Evolutionary conservation across 1,140 invertebrate species (phyloP).

Genomic region (Bemisia tabaci): DNA sequence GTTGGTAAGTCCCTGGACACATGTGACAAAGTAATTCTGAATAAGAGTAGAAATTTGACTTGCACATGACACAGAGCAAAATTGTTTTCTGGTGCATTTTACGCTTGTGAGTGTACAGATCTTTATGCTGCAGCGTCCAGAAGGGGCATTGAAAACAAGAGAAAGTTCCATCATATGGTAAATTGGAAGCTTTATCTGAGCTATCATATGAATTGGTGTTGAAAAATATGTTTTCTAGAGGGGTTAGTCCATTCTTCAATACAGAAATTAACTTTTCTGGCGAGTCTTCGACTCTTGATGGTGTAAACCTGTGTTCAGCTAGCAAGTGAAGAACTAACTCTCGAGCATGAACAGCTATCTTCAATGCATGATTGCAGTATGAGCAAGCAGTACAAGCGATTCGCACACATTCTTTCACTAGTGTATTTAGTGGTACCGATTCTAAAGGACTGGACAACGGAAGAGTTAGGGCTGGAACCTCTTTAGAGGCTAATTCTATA

Average conservation of each 20-base stretch:
- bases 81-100: slow-evolving; percentile 70
- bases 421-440: slow-evolving; percentile 48
- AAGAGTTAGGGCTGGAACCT: slow-evolving; percentile 51
- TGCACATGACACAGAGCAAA: slow-evolving; percentile 68
- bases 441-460: slow-evolving; percentile 56
- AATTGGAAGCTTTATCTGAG: slow-evolving; percentile 36
- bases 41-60: slow-evolving; percentile 68
- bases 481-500: slow-evolving; percentile 40
- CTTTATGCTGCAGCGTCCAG: slow-evolving; percentile 57
- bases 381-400: slow-evolving; percentile 52
- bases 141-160: slow-evolving; percentile 74
- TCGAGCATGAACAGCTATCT: slow-evolving; percentile 65
- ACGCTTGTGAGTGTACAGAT: slow-evolving; percentile 66
- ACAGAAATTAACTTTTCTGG: slow-evolving; percentile 49
- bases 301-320: slow-evolving; percentile 55
- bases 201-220: slow-evolving; percentile 55
- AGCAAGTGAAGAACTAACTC: slow-evolving; percentile 63
- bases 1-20: slow-evolving; percentile 55
- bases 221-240: slow-evolving; percentile 46
- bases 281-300: slow-evolving; percentile 53
- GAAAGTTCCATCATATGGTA: slow-evolving; percentile 41
- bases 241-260: slow-evolving; percentile 46
- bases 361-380: slow-evolving; percentile 68
- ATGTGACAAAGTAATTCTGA: slow-evolving; percentile 71
- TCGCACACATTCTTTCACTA: slow-evolving; percentile 55